Evolutionary conservation across 1,140 invertebrate genomes (phyloP), one percentile per base, ranked within the genome.

Genomic region (Drosophila truncata): DNA sequence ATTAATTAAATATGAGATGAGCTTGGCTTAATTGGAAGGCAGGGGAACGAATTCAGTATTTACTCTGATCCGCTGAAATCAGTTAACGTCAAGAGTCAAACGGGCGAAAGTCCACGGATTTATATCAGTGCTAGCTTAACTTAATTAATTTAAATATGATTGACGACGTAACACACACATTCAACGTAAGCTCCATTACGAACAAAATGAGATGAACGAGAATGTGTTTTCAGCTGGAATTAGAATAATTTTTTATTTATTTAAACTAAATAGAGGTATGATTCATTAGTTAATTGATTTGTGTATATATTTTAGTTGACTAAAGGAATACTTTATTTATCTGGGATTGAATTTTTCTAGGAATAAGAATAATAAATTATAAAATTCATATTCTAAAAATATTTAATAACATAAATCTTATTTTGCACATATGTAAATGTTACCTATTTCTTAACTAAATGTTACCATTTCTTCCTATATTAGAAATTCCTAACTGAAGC

Each of bases 131-230:
- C 59, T 59, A 67, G 67, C 67, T 80, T 46, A 39, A 77, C 47
- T 64, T 76, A 82, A 86, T 86, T 87, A 78, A 86, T 82, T 76
- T 79, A 82, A 86, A 86, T 76, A 60, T 79, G 82, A 86, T 86
- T 79, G 78, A 86, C 71, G 75, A 70, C 50, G 50, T 61, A 31
- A 16, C 9, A 35, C 27, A 65, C 33, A 39, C 5, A 13, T 41
- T 33, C 10, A 37, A 20, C 23, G 4, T 25, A 33, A 20, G 46
- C n/a, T n/a, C n/a, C n/a, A n/a, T n/a, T n/a, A n/a, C 33, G 20
- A 41, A 31, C 5, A 35, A 25, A 31, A 29, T 49, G 20, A 29
- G n/a, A 37, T 59, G 47, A 70, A 57, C 18, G 46, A 11, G n/a
- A 46, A 29, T 29, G 14, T 8, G 9, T 25, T 14, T 33, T 14